A percentile compares a stretch with the other conserved stretches of the same genome.
phyloP scores from a whole-genome alignment of 2,888 invertebrate genomes.

The Prionchulus punctatus region DNA sequence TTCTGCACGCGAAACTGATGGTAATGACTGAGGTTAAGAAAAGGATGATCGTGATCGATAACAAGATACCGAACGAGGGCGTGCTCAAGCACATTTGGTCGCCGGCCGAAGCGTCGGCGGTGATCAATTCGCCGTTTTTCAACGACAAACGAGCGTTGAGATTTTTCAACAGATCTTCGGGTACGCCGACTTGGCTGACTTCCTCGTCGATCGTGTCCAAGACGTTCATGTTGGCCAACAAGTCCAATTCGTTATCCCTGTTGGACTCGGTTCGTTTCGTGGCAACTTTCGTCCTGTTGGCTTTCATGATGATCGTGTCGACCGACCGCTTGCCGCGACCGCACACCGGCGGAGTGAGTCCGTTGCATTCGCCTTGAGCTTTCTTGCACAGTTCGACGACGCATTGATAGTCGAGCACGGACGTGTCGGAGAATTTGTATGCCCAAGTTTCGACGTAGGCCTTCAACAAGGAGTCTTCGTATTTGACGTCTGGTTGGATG shows the following conservation, averaged over 20 bases:
- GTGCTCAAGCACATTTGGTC: slow-evolving; percentile 10
- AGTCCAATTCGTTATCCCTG: slow-evolving; percentile 11
- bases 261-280: background rate
- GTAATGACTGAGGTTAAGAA: slow-evolving; percentile 11
- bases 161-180: background rate
- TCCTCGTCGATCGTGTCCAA: slow-evolving; percentile 15
- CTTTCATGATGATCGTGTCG: slow-evolving; percentile 4
- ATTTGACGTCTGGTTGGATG: slow-evolving; percentile 24
- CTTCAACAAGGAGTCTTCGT: slow-evolving; percentile 16
- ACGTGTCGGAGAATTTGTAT: slow-evolving; percentile 27
- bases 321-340: slow-evolving; percentile 13
- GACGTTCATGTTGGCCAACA: slow-evolving; percentile 15
- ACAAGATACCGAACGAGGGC: slow-evolving; percentile 13
- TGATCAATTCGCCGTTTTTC: too few species aligned
- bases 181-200: background rate
- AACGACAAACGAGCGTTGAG: too few species aligned
- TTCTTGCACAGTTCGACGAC: slow-evolving; percentile 24
- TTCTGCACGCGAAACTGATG: slow-evolving; percentile 9
- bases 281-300: background rate
- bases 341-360: slow-evolving; percentile 21
- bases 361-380: slow-evolving; percentile 22
- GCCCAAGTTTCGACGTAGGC: slow-evolving; percentile 26
- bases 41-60: slow-evolving; percentile 11
- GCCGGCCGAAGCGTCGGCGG: background rate
- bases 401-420: slow-evolving; percentile 25